Evolutionary conservation across 2,113 vertebrate species (phyloP).

Genomic region (Nestor notabilis): DNA sequence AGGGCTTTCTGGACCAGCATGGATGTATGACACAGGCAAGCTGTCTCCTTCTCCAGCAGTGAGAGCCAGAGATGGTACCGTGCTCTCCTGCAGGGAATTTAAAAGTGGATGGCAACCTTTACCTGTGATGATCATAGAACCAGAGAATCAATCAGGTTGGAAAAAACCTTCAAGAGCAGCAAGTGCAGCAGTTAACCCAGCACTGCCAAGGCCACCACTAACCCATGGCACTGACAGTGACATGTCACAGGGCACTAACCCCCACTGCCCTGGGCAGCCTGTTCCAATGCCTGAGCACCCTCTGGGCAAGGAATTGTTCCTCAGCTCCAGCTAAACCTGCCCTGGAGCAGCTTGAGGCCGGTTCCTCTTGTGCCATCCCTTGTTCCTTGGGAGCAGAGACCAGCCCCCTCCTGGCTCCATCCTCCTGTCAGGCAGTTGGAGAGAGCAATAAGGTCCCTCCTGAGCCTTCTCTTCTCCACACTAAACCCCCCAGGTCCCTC

Average conservation of each 20-base stretch:
- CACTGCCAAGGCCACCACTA: neutral
- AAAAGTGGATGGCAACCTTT: neutral
- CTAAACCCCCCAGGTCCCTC: too few relatives aligned
- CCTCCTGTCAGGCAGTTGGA: too few relatives aligned
- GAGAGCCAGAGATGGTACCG: neutral
- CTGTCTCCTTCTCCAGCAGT: neutral
- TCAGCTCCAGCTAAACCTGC: too few relatives aligned
- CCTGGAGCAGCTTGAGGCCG: too few relatives aligned
- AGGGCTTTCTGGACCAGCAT: neutral
- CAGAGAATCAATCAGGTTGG: neutral
- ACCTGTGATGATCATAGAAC: neutral
- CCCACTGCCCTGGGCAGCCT: neutral
- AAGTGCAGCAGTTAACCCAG: neutral
- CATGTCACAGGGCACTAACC: too few relatives aligned
- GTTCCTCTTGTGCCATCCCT: too few relatives aligned
- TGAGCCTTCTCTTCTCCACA: too few relatives aligned
- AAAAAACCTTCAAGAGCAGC: neutral
- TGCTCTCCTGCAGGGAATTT: neutral
- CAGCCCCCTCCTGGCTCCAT: too few relatives aligned
- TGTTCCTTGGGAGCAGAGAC: too few relatives aligned
- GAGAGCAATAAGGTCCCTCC: too few relatives aligned
- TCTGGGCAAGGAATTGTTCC: too few relatives aligned
- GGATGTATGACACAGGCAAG: neutral
- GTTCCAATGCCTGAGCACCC: too few relatives aligned
- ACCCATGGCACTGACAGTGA: neutral